Evolutionary conservation across 2,888 invertebrate genomes (phyloP), one percentile per base, ranked within the genome.

Genomic region (Polietes domitor): DNA sequence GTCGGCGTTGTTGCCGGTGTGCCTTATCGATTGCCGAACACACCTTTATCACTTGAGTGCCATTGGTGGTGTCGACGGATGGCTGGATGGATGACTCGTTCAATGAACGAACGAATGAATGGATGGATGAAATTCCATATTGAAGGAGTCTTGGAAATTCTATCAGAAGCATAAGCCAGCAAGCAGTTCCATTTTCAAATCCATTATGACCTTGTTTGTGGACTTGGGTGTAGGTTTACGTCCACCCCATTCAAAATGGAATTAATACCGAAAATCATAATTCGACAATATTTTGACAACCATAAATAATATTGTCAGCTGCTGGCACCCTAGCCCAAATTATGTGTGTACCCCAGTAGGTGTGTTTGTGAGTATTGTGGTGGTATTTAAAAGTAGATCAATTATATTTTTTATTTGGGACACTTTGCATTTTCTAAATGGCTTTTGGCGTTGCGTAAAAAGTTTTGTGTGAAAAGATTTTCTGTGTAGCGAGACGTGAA

Each of bases 11-110:
- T 70, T 71, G 70, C 19, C 53, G 55, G 10, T 53, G 68, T 61
- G 75, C 32, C 85, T 85, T 86, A 85, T 86, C 86, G 80, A 77
- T 80, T 85, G 73, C 43, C 50, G 55, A 84, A 80, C 85, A 86
- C 85, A 85, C 82, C 78, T 84, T 81, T 78, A 83, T 55, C 53
- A 55, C 41, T 58, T 76, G 74, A 68, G 37, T 47, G 47, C 43
- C 37, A 70, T 77, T 81, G 74, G 50, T 71, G 32, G 50, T 77
- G 41, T 70, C 43, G 21, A 53, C 70, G 10, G 47, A 26, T 70
- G 41, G 37, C 19, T 50, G 47, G 37, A 68, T 32, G 21, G n/a
- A 50, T 55, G 65, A 24, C 43, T 43, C 12, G 24, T 63, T 82
- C 21, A 21, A 37, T 70, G 32, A n/a, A 12, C 58, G 43, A 50